Conservation (phyloP, 2,888 invertebrate genomes). For the Chromoteleia sp. region DNA sequence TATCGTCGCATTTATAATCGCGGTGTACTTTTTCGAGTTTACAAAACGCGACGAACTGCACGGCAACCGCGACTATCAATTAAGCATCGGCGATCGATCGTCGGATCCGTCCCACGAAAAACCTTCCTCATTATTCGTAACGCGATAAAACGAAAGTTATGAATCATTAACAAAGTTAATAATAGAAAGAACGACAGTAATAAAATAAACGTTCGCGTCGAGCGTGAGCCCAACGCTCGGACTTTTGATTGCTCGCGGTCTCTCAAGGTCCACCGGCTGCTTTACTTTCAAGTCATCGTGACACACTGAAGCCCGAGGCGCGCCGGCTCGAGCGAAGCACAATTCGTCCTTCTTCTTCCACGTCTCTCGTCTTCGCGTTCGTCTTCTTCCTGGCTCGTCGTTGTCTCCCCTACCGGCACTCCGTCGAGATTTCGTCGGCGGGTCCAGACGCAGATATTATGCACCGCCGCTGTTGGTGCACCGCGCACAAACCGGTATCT, state of each 20-base stretch:
- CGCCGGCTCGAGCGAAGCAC: constrained; percentile 8
- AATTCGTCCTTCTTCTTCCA: not conserved
- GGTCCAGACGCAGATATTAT: constrained; percentile 47
- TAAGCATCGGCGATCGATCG: not conserved
- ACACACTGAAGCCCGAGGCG: constrained; percentile 46
- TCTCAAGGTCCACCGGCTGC: constrained; percentile 57
- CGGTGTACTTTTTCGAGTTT: no score
- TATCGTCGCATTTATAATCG: no score
- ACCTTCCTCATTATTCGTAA: not conserved
- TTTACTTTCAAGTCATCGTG: constrained; percentile 61
- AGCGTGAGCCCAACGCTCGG: not conserved
- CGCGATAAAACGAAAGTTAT: constrained; percentile 28
- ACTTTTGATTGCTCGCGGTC: constrained; percentile 30
- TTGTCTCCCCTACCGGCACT: constrained; percentile 41
- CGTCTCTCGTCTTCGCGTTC: not conserved
- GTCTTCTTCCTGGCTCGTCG: constrained; percentile 45
- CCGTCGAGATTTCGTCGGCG: constrained; percentile 42
- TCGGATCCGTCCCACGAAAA: not conserved
- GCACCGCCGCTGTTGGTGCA: constrained; percentile 34
- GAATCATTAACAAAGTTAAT: constrained; percentile 35
- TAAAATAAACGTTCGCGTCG: constrained; percentile 46
- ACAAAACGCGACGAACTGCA: no score
- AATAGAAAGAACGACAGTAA: constrained; percentile 35
- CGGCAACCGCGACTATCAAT: no score
- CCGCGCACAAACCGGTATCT: constrained; percentile 77